Base-by-base conservation (phyloP, 35 echinoderm and acorn worm genomes). In the Apostichopus japonicus region DNA sequence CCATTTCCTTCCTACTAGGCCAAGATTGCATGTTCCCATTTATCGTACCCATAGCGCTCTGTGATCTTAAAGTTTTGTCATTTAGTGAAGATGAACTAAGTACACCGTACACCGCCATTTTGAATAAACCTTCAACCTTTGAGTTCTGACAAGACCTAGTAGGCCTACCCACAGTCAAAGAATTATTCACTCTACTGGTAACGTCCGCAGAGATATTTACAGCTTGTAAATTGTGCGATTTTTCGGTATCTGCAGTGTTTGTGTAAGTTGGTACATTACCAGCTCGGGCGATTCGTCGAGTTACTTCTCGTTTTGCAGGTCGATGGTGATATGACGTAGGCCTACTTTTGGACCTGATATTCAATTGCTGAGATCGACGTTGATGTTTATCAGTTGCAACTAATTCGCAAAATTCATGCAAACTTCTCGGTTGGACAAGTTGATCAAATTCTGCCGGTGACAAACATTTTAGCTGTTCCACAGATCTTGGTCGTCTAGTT, bases 91-190 rank as follows among this genome's bases (percentile, higher is more conserved):
- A 83, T 83, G 22, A 17, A 83, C 79, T 83, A 15, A 83, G 54
- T 54, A 83, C 79, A 11, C 79, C 79, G 52, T 83, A 83, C n/a
- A 54, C 79, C 54, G 79, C 79, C 79, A 83, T 33, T 83, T 83
- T 83, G 54, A 83, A 83, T 54, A 54, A 83, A 67, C 19, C 63
- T 67, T 67, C 11, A 15, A 11, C 63, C 11, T 67, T 67, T 15
- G 11, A 67, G 19, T 67, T 67, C 19, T 67, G 63, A 67, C 63
- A 5, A 44, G 33, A 44, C 33, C 33, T 44, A 44, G 33, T 44
- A n/a, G n/a, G n/a, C n/a, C n/a, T n/a, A 44, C 33, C 33, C 11
- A 15, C 63, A 8, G 19, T 24, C 54, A 83, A 54, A 3, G 33
- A 44, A 44, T 44, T 44, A 44, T 44, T 44, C 33, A 44, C 33